These are phyloP conservation scores for Crepidodera aurea DNA, from an alignment of 2,888 invertebrate genomes.

Conservation along the genomic window DNA sequence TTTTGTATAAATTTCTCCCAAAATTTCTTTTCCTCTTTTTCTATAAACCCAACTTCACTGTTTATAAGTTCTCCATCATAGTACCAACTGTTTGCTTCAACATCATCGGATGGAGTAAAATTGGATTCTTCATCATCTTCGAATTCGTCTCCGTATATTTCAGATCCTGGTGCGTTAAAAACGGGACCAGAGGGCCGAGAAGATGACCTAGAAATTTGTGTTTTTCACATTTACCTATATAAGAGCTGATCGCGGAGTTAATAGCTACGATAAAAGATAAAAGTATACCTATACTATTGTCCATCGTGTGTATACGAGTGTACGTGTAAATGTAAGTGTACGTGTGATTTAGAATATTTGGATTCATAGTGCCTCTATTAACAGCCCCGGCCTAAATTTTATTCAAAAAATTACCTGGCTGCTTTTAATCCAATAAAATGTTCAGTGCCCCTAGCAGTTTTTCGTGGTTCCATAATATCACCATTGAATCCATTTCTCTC, in stretches of 20 bases:
- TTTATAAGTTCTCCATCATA: slow-evolving; percentile 70
- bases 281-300: too few relatives aligned
- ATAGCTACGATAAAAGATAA: too few relatives aligned
- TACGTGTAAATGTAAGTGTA: too few relatives aligned
- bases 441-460: slow-evolving; percentile 36
- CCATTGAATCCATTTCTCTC: slow-evolving; percentile 52
- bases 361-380: too few relatives aligned
- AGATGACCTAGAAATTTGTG: too few relatives aligned
- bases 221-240: too few relatives aligned
- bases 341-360: too few relatives aligned
- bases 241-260: too few relatives aligned
- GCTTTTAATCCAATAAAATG: slow-evolving; percentile 45
- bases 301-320: too few relatives aligned
- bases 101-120: slow-evolving; percentile 62
- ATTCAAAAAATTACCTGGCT: slow-evolving; percentile 29
- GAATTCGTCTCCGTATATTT: slow-evolving; percentile 16
- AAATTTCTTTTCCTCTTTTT: slow-evolving; percentile 74
- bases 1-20: slow-evolving; percentile 80
- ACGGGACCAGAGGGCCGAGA: too few relatives aligned
- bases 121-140: slow-evolving; percentile 44
- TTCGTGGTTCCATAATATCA: slow-evolving; percentile 33
- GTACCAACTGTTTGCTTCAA: slow-evolving; percentile 66
- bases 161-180: background rate
- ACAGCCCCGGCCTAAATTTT: too few relatives aligned
- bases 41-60: slow-evolving; percentile 72